Base-by-base conservation (phyloP, 92 coral and sea anemone genomes). In the Phenganax subtilis region DNA sequence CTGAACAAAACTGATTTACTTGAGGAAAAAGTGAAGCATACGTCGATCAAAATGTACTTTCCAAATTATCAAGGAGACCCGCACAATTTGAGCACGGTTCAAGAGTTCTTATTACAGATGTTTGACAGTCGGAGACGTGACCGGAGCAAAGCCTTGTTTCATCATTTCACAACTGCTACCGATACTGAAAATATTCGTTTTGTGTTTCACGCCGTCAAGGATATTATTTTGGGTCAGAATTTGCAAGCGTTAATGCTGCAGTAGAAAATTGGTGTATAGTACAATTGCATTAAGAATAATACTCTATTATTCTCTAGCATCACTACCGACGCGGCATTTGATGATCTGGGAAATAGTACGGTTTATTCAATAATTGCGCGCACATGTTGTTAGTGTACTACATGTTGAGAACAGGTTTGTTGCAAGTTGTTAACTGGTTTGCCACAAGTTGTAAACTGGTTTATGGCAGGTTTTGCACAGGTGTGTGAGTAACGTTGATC, bases 161-260 rank as follows among this genome's bases (percentile, higher is more conserved):
- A 96, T 78, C 99, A 96, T 86, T 96, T 92, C 87, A 96, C 99
- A 55, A 96, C 99, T 12, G 99, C 99, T 67, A 91, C 93, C 65
- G 99, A 96, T 84, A 96, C 99, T 78, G 99, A 96, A 83, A 96
- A 96, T 86, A 96, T 96, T 90, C 93, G 93, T 90, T 96, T 96
- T 87, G 99, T 96, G 30, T 96, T 96, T 86, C 99, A 96, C 81
- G 99, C 99, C 59, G 99, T 96, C 47, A 96, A 96, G 85, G 99
- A 96, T 71, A 96, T 97, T 9, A 96, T 96, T 74, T 88, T 96
- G 75, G 97, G 93, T 72, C 96, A 96, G 82, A 96, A 96, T 84
- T 87, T 96, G 69, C 93, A 90, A 84, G 92, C 99, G 55, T 85
- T 96, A 57, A 96, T 96, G 99, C 86, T 96, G 76, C 99, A 96